Evolutionary conservation across 2,888 invertebrate genomes (phyloP), one percentile per base, ranked within the genome.

Genomic region (Belgica antarctica): DNA sequence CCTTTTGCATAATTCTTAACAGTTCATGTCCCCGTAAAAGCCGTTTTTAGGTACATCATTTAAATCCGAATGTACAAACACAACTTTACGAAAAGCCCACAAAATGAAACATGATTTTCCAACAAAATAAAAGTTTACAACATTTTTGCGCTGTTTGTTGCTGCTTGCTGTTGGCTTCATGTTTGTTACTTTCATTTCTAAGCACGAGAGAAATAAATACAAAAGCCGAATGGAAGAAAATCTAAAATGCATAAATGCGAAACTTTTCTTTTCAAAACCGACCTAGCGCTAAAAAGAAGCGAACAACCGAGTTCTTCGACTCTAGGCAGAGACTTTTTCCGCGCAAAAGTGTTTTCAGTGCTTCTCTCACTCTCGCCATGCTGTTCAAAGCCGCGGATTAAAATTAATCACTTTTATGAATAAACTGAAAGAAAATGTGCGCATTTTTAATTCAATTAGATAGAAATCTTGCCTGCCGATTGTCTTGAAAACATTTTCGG

Each of bases 161-260:
- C 31, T 1, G 25, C n/a, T 27, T 17, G 22, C 15, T 63, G 63
- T 63, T 63, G 63, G 4, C 24, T 36, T 31, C 17, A 3, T 25
- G 36, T 46, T 63, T 62, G 62, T 63, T 63, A 63, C 63, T 63
- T 63, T 63, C 63, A 63, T 63, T 63, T 63, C 63, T 63, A 36
- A 41, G 24, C 36, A 63, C 25, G 41, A 41, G 15, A 22, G n/a
- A n/a, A 19, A 57, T n/a, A 46, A 46, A 46, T n/a, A 57, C 5
- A 63, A 63, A 41, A 28, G 46, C 27, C 41, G n/a, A n/a, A n/a
- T n/a, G n/a, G n/a, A n/a, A n/a, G n/a, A n/a, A n/a, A n/a, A n/a
- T n/a, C 25, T 31, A 63, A 63, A 63, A 63, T 41, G 62, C 62
- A 63, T 63, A 31, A 15, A 15, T 22, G 24, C 17, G 28, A 63